Percentiles rank a stretch among this genome's conserved stretches.
Evolutionary conservation across 2,888 invertebrate species (phyloP).

Genomic region (Lochmaea crataegi): DNA sequence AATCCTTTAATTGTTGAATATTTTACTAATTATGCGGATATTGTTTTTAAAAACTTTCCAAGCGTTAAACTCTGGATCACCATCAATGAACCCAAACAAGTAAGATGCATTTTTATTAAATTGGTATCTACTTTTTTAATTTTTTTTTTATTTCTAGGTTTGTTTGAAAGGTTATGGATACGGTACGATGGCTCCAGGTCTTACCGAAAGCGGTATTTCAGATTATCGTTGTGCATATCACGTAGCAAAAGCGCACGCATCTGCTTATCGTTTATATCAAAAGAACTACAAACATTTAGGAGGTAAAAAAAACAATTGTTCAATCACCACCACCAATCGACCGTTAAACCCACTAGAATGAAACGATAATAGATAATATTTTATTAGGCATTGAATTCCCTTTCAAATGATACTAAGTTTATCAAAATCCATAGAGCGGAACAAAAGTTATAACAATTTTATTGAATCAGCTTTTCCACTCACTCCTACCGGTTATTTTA

Average conservation of each 20-base stretch:
- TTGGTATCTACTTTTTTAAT: too few species aligned
- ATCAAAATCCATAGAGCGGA: too few species aligned
- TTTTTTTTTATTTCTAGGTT: background rate
- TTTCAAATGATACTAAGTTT: too few species aligned
- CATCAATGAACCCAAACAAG: slow-evolving; percentile 66
- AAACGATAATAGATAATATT: too few species aligned
- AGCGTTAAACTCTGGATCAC: slow-evolving; percentile 68
- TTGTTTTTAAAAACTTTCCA: slow-evolving; percentile 68
- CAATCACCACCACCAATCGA: too few species aligned
- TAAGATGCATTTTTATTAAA: slow-evolving; percentile 19
- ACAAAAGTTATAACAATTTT: too few species aligned
- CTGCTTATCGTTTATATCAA: slow-evolving; percentile 64
- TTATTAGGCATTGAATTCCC: too few species aligned
- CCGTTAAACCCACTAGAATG: too few species aligned
- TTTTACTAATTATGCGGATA: slow-evolving; percentile 70
- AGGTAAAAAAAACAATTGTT: too few species aligned
- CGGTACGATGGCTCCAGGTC: slow-evolving; percentile 65
- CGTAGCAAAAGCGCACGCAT: slow-evolving; percentile 73
- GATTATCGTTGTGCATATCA: slow-evolving; percentile 74
- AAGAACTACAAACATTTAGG: slow-evolving; percentile 6
- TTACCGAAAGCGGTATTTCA: slow-evolving; percentile 66
- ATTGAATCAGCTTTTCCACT: too few species aligned
- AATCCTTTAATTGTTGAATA: slow-evolving; percentile 72
- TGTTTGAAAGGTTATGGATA: slow-evolving; percentile 55
- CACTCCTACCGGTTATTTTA: too few species aligned